Conservation (phyloP, 2,888 invertebrate genomes). For the Hirtodrosophila trivittata region DNA sequence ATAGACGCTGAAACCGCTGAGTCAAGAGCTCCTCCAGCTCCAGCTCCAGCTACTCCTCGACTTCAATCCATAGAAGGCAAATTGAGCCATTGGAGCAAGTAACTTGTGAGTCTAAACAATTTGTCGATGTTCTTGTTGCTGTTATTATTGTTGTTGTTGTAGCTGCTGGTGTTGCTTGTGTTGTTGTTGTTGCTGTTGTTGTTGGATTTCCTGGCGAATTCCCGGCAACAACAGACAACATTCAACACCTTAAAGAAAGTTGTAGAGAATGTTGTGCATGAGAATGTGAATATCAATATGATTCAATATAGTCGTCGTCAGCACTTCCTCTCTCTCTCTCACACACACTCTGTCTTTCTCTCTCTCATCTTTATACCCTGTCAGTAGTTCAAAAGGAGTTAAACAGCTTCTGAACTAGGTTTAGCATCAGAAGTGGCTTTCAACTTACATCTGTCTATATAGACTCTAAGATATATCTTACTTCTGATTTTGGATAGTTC, state of each 20-base stretch:
- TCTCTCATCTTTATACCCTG: no score
- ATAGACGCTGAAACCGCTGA: constrained; percentile 12
- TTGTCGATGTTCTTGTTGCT: constrained; percentile 16
- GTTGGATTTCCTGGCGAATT: constrained; percentile 30
- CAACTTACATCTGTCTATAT: no score
- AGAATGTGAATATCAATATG: not conserved
- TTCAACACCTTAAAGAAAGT: constrained; percentile 31
- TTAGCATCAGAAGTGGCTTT: no score
- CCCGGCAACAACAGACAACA: constrained; percentile 20
- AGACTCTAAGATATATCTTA: no score
- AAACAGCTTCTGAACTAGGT: no score
- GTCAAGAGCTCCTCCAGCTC: not conserved
- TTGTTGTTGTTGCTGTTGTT: constrained; percentile 32
- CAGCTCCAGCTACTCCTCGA: constrained; percentile 6
- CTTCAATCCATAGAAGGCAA: constrained; percentile 39
- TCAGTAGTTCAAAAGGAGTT: no score
- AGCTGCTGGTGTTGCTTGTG: constrained; percentile 21
- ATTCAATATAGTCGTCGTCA: no score
- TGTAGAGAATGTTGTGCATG: not conserved
- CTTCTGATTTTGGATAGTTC: no score
- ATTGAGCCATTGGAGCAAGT: constrained; percentile 73
- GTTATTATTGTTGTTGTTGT: constrained; percentile 29
- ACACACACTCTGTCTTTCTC: not conserved
- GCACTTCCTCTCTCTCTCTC: constrained; percentile 2
- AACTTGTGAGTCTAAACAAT: constrained; percentile 39